Base-by-base conservation (phyloP, 2,888 invertebrate species). In the Agonopterix alstromeriana region DNA sequence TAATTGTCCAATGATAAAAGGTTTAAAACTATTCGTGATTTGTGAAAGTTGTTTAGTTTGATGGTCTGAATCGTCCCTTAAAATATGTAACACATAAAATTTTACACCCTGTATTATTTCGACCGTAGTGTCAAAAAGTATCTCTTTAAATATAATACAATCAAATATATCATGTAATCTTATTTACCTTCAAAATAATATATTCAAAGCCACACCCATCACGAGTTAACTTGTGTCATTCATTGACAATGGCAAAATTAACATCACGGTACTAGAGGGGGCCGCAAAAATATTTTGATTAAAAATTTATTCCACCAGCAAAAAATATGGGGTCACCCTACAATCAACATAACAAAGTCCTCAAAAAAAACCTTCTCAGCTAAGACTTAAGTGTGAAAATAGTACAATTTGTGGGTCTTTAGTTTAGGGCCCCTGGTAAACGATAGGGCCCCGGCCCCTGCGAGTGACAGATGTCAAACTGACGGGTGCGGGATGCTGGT, bases 391-490 rank as follows among this genome's bases (percentile, higher is more conserved):
- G 27, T 5, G 27, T 27, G 27, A 27, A 27, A 27, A 27, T 27
- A 7, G 27, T 27, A 27, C 7, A 27, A 27, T 27, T 27, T 27
- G 27, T 27, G 27, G 5, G 27, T 7, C 27, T 27, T 27, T 27
- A 5, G 27, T 27, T 27, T 27, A 47, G 53, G 52, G 51, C 61
- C 67, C 70, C 68, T 60, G 54, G 53, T 51, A 54, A 61, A 49
- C 54, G 57, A 58, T 56, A 52, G 52, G 48, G 50, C 55, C 53
- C 51, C 50, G 58, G 54, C 64, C 64, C 65, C 67, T 61, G 54
- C 56, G 27, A 11, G 70, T 82, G 85, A 84, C 86, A 85, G 83
- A 78, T 84, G 86, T 86, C 86, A 86, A 83, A 84, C 84, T 75
- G 63, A 53, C 62, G 66, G 57, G 60, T 54, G 55, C 52, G 74